Percentiles rank a stretch among this genome's conserved stretches.
These are phyloP conservation scores for Cheilosia soror DNA, from an alignment of 2,888 invertebrate species.

Conservation along the genomic window DNA sequence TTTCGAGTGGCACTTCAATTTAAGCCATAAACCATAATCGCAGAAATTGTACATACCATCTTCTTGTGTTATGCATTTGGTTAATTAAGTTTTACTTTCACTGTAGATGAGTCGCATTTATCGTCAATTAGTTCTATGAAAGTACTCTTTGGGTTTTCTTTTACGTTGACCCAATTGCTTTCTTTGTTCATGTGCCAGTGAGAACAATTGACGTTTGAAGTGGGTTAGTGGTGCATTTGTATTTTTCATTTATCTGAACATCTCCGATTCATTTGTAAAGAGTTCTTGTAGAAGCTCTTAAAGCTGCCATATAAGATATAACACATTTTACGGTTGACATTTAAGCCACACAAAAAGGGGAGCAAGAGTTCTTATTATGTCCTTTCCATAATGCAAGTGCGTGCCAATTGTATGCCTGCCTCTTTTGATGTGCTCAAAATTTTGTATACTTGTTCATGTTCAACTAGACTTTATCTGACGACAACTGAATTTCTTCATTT, in stretches of 20 bases:
- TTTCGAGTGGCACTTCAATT: not conserved
- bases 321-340: not conserved
- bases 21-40: not conserved
- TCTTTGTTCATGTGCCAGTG: not conserved
- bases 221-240: slow-evolving; percentile 5
- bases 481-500: too few species aligned
- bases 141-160: not conserved
- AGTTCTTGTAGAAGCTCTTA: not conserved
- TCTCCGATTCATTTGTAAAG: not conserved
- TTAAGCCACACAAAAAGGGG: not conserved
- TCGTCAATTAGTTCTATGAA: not conserved
- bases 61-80: not conserved
- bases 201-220: slow-evolving; percentile 24
- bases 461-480: too few species aligned
- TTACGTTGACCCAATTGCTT: slow-evolving; percentile 10
- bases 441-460: too few species aligned
- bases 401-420: too few species aligned
- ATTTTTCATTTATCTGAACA: not conserved
- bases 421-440: too few species aligned
- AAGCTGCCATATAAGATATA: not conserved
- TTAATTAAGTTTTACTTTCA: slow-evolving; percentile 2
- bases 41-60: not conserved
- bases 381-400: not conserved
- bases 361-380: not conserved
- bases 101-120: slow-evolving; percentile 1